Evolutionary conservation across 2,113 vertebrate genomes (phyloP), one percentile per base, ranked within the genome.

Genomic region (Zeus faber): DNA sequence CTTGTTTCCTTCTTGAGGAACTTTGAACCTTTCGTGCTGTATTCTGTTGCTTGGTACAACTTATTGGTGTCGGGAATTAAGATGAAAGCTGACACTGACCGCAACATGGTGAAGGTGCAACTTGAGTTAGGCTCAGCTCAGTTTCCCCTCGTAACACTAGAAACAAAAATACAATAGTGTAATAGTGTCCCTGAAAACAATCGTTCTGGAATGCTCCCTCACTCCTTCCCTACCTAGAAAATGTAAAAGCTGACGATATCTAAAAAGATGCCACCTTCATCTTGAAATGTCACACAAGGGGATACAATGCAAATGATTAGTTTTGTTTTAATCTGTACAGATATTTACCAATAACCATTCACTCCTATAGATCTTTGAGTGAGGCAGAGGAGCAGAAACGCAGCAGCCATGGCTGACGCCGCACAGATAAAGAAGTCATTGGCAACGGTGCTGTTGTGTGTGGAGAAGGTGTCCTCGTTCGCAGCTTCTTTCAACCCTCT

Each of bases 391-490:
- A 50, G 52, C 41, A 35, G 2, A 10, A 2, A 33, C 67, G 27
- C 47, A 50, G 54, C 49, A 65, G 70, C 47, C 14, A 91, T 91
- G 90, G 89, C 85, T 22, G 62, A 85, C 2, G 40, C 62, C 14
- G 49, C 4, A 49, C 35, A 81, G 40, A 63, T 87, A 31, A 88
- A 76, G 67, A 70, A 77, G 75, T 84, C 81, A 0, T 80, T 70
- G 6, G 83, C 9, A 21, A 88, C 78, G 67, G 85, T 89, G 51
- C 59, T 91, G 63, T 43, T 41, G 47, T 89, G 76, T 0, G 83
- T 91, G 62, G 90, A 91, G 77, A 89, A 90, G 47, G 74, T 89
- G 20, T 79, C 90, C 27, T 87, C 84, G 9, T 91, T 91, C 3
- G 89, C 89, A 48, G 79, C 89, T 21, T 90, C 88, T 50, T 82